Evolutionary conservation across 2,113 vertebrate species (phyloP), one percentile per base, ranked within the genome.

Genomic region (Laticauda colubrina): DNA sequence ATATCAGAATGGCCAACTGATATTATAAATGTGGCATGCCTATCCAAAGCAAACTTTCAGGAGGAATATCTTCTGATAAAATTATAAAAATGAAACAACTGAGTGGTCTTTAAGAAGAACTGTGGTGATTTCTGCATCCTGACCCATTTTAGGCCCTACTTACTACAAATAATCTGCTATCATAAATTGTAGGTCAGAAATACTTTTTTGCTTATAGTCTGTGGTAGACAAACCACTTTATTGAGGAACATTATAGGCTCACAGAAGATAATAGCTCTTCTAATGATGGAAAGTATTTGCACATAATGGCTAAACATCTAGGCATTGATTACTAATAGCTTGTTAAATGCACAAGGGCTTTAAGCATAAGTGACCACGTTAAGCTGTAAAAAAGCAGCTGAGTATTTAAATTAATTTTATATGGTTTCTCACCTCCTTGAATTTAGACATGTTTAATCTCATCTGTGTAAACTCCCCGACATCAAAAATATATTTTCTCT

Each of bases 231-330:
- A 59, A 53, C 90, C 10, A 93, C 53, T 85, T 93, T 91, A n/a
- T 88, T 92, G 61, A 57, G 10, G 26, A 91, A 48, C 43, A 51
- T 56, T 0, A 0, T 29, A 64, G 81, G 45, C 34, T 94, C 90
- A 54, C 59, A 75, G 87, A 93, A 94, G 85, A 92, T 87, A 92
- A 93, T 48, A 69, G n/a, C 87, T 95, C 57, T 69, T 91, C 90
- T 94, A 91, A 92, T 95, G 95, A 93, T 94, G 90, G 86, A 87
- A 95, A 89, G 51, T 85, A 87, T 90, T 94, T 0, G 0, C 88
- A 23, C 94, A 2, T 87, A 94, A 93, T 91, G 75, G 24, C 91
- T 90, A 92, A 12, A 23, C 91, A 96, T 94, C 81, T 53, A 93
- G 43, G 87, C 11, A 90, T 59, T 26, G 89, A n/a, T 87, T 93